Percentiles rank a stretch among this genome's conserved stretches.
phyloP scores from a whole-genome alignment of 1,140 invertebrate species.

The Stratiolaelaps scimitus region DNA sequence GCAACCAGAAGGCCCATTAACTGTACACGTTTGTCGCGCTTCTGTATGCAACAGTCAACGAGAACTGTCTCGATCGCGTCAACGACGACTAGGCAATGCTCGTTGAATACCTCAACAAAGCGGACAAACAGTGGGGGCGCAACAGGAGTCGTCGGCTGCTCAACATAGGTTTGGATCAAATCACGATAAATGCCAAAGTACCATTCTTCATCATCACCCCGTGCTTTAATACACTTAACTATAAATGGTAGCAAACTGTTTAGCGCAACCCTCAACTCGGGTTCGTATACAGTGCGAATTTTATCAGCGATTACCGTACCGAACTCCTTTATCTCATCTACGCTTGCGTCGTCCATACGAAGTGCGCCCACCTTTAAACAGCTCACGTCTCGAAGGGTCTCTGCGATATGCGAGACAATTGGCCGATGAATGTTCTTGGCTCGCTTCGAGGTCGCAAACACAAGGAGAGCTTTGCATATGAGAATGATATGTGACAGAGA shows the following conservation, averaged over 20 bases:
- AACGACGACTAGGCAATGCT: slow-evolving; percentile 5
- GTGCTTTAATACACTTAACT: slow-evolving; percentile 8
- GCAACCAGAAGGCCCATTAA: slow-evolving; percentile 12
- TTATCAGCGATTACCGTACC: slow-evolving; percentile 9
- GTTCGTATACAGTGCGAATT: slow-evolving; percentile 18
- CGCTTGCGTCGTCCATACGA: background rate
- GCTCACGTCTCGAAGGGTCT: slow-evolving; percentile 1
- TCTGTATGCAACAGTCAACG: slow-evolving; percentile 1
- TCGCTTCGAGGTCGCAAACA: slow-evolving; percentile 11
- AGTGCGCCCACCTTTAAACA: background rate
- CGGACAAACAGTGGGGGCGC: slow-evolving; percentile 9
- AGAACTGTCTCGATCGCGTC: background rate
- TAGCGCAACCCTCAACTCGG: slow-evolving; percentile 2
- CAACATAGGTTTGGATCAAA: slow-evolving; percentile 2
- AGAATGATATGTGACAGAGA: slow-evolving; percentile 16
- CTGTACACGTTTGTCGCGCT: slow-evolving; percentile 25
- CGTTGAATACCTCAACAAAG: slow-evolving; percentile 21
- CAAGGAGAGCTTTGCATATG: slow-evolving; percentile 5
- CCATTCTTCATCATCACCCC: slow-evolving; percentile 10
- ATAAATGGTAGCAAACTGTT: slow-evolving; percentile 14
- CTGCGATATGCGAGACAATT: slow-evolving; percentile 18
- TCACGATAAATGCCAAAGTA: slow-evolving; percentile 16
- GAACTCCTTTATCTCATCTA: slow-evolving; percentile 11
- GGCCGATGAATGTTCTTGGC: slow-evolving; percentile 13
- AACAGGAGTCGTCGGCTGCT: background rate